Percentiles rank a stretch among this genome's conserved stretches.
Evolutionary conservation across 2,888 invertebrate genomes (phyloP).

Genomic region (Podabrus alpinus): DNA sequence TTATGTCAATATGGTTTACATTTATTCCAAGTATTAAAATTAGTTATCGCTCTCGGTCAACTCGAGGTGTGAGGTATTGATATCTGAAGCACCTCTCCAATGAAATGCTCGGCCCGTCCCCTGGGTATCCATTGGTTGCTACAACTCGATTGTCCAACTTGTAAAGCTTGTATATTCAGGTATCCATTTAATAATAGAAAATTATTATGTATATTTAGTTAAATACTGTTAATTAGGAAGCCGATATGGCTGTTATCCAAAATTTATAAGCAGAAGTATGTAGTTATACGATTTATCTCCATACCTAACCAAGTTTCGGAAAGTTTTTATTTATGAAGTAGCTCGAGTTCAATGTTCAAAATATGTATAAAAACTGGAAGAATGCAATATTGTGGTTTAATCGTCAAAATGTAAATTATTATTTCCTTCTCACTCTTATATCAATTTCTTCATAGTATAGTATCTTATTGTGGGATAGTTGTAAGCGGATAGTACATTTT

Average conservation of each 20-base stretch:
- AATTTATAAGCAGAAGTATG: neutral
- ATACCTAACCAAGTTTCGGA: neutral
- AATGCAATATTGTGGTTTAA: neutral
- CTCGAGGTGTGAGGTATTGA: conserved; percentile 40
- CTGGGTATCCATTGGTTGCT: conserved; percentile 27
- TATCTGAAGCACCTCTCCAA: conserved; percentile 32
- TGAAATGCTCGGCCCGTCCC: conserved; percentile 28
- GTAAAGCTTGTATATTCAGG: conserved; percentile 19
- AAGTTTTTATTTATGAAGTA: neutral
- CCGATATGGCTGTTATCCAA: neutral
- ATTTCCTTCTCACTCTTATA: neutral
- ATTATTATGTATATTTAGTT: neutral
- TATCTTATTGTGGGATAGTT: neutral
- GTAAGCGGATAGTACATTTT: neutral
- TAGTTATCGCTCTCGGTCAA: conserved; percentile 35
- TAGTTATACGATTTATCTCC: neutral
- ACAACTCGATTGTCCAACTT: conserved; percentile 21
- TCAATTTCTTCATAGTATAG: neutral
- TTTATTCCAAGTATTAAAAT: neutral
- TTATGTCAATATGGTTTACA: neutral
- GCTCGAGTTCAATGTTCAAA: neutral
- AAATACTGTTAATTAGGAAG: neutral
- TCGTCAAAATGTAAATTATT: neutral
- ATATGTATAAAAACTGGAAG: neutral
- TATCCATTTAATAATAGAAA: conserved; percentile 19